These are phyloP conservation scores for Leptopilina myrica DNA, from an alignment of 2,888 invertebrate species.

Conservation along the genomic window DNA sequence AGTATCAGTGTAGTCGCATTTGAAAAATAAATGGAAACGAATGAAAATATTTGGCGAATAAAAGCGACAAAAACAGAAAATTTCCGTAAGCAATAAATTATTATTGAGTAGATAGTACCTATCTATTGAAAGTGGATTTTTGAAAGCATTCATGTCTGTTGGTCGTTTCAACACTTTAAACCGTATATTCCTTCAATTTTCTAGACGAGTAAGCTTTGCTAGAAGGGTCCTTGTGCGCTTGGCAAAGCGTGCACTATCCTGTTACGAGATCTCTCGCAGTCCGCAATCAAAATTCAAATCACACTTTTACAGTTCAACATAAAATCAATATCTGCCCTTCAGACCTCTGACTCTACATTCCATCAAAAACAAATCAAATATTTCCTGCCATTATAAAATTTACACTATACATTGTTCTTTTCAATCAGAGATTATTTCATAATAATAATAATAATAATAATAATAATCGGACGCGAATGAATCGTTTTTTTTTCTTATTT, in stretches of 20 bases:
- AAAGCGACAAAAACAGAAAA: no score
- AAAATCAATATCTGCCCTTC: constrained; percentile 75
- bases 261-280: constrained; percentile 75
- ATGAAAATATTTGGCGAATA: no score
- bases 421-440: constrained; percentile 3
- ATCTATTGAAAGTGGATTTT: constrained; percentile 30
- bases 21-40: no score
- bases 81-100: not conserved
- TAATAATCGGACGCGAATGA: not conserved
- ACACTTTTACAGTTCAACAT: constrained; percentile 75
- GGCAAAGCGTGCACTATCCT: constrained; percentile 77
- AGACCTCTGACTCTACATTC: constrained; percentile 63
- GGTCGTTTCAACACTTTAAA: constrained; percentile 69
- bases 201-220: constrained; percentile 74
- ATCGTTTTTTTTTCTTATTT: no score
- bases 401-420: constrained; percentile 8
- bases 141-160: constrained; percentile 48
- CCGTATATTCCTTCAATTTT: constrained; percentile 76
- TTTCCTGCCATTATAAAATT: constrained; percentile 11
- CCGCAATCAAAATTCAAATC: constrained; percentile 77
- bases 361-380: constrained; percentile 66
- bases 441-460: constrained; percentile 17
- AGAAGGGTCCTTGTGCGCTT: constrained; percentile 74
- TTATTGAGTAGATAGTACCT: not conserved
- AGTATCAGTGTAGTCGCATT: no score